Base-by-base conservation (phyloP, 2,113 vertebrate genomes). In the Eurystomus gularis region DNA sequence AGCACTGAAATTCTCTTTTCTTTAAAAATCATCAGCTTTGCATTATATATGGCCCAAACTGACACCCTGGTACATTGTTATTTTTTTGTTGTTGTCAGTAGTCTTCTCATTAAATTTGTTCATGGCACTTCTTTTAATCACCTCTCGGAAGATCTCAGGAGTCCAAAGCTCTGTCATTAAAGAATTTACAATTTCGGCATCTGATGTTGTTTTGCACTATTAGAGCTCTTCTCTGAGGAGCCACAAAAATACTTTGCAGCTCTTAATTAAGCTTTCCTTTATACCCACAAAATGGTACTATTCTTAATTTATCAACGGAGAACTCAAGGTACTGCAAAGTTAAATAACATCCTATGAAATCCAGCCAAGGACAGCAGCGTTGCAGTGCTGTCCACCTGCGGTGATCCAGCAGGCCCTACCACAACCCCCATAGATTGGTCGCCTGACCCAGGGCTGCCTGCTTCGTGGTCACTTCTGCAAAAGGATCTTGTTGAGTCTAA, bases 361-460 rank as follows among this genome's bases (percentile, higher is more conserved):
- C 11, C 33, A 24, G 16, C 5, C 37, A 52, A 61, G n/a, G 19
- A 25, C 24, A 52, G 24, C n/a, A 28, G 14, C 2, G 54, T 14
- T 58, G 17, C 51, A 46, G 25, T 7, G 29, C 33, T 29, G 33
- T 18, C 46, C 21, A 35, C 4, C 2, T 14, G 10, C 10, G 23
- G 8, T 21, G 17, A 9, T 60, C 48, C 44, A 78, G 10, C 26
- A 71, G 4, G 16, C 11, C 31, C 40, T n/a, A 40, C 7, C 24
- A 28, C 9, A 1, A 0, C 21, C 15, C 44, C 35, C n/a, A n/a
- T 20, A 37, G 25, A 29, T 10, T 0, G 0, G 6, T 57, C 51
- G 10, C 28, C 14, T n/a, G 24, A 9, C 31, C 40, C 42, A 42
- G 16, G 20, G 24, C 37, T n/a, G 7, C 46, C 20, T 69, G 11